phyloP scores from a whole-genome alignment of 1,140 invertebrate genomes.

The Drosophila tristis region DNA sequence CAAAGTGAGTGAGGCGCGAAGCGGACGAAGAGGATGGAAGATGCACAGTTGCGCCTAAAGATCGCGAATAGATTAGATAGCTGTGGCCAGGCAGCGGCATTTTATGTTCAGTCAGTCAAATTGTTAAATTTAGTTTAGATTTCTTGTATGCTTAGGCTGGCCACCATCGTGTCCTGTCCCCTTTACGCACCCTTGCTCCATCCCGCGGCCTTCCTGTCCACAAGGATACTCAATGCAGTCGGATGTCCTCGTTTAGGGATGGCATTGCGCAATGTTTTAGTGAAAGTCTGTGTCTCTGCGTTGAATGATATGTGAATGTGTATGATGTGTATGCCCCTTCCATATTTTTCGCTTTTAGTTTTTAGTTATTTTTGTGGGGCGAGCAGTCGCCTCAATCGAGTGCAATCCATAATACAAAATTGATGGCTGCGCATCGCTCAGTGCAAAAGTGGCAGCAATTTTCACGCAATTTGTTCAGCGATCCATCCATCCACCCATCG shows the following conservation, averaged over 20 bases:
- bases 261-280: constrained; percentile 14
- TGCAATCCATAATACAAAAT: constrained; percentile 23
- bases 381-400: constrained; percentile 18
- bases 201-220: constrained; percentile 46
- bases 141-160: constrained; percentile 27
- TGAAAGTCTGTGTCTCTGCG: constrained; percentile 15
- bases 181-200: constrained; percentile 22
- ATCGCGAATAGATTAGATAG: background rate
- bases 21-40: constrained; percentile 5
- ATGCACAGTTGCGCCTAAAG: background rate
- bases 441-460: too few species aligned
- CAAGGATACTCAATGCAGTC: constrained; percentile 62
- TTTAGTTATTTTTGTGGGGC: constrained; percentile 11
- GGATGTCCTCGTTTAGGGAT: too few species aligned
- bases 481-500: background rate
- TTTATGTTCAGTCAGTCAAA: constrained; percentile 73
- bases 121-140: constrained; percentile 51
- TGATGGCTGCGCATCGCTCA: background rate
- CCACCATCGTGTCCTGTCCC: constrained; percentile 18
- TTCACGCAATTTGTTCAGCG: background rate
- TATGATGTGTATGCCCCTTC: constrained; percentile 11
- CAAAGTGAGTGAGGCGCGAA: constrained; percentile 30
- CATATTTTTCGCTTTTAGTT: constrained; percentile 11
- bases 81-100: constrained; percentile 29
- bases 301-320: constrained; percentile 13